Conservation (phyloP, 2,888 invertebrate genomes). For the Aspidiotus destructor region DNA sequence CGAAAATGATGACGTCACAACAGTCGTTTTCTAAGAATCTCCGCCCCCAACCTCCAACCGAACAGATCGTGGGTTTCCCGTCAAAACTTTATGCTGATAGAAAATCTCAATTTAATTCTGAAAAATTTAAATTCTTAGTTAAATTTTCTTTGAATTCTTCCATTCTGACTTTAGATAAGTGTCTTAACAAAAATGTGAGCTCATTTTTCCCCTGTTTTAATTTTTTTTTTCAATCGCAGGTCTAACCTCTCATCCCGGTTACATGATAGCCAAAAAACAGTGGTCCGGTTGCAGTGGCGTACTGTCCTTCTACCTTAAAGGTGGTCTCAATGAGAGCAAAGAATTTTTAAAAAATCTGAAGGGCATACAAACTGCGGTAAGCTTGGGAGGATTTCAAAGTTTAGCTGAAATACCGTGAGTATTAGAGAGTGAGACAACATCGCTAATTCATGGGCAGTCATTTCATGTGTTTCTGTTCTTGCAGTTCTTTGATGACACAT, state of each 20-base stretch:
- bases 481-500: constrained; percentile 84
- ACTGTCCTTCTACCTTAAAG: constrained; percentile 77
- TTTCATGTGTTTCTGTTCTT: background rate
- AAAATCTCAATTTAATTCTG: too few species aligned
- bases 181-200: too few species aligned
- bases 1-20: too few species aligned
- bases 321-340: constrained; percentile 59
- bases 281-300: constrained; percentile 84
- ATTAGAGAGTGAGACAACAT: constrained; percentile 5
- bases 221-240: constrained; percentile 44
- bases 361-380: constrained; percentile 80
- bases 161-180: too few species aligned
- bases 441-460: background rate
- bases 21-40: too few species aligned
- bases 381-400: constrained; percentile 90
- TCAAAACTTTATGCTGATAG: too few species aligned
- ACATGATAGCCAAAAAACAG: constrained; percentile 68
- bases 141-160: too few species aligned
- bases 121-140: too few species aligned
- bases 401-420: constrained; percentile 88
- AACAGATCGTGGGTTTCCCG: too few species aligned
- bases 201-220: too few species aligned
- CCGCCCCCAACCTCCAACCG: too few species aligned
- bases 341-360: constrained; percentile 66
- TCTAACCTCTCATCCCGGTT: constrained; percentile 75